Evolutionary conservation across 1,140 invertebrate species (phyloP).

Genomic region (Pogonognathellus flavescens): DNA sequence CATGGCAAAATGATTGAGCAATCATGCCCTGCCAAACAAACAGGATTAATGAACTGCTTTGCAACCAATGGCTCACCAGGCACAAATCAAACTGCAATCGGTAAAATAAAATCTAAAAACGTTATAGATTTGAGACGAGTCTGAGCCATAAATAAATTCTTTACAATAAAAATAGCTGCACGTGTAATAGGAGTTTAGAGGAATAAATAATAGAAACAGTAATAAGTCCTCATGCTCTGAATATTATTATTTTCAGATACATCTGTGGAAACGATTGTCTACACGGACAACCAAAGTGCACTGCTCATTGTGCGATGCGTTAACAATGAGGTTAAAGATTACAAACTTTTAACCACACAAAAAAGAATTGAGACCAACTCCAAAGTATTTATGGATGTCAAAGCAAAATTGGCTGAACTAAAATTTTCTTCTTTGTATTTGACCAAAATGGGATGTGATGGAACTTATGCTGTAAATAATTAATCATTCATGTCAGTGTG

Average conservation of each 20-base stretch:
- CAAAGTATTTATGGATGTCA: not conserved
- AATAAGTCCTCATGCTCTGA: too few species aligned
- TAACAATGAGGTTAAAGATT: conserved; percentile 25
- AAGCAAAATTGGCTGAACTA: conserved; percentile 10
- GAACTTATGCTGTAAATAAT: not conserved
- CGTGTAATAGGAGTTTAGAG: too few species aligned
- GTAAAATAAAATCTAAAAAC: conserved; percentile 35
- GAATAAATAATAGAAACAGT: too few species aligned
- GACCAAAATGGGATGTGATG: conserved; percentile 24
- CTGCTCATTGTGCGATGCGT: conserved; percentile 30
- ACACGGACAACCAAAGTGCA: conserved; percentile 34
- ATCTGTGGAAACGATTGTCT: conserved; percentile 3
- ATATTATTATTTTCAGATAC: conserved; percentile 19
- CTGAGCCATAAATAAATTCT: too few species aligned
- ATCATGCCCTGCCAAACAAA: conserved; percentile 37
- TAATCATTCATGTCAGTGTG: not conserved
- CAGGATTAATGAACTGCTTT: conserved; percentile 36
- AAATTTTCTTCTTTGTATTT: conserved; percentile 33
- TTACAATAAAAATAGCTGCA: too few species aligned
- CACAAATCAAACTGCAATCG: conserved; percentile 21
- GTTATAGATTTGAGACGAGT: too few species aligned
- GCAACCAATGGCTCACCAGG: conserved; percentile 7
- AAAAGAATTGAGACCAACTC: not conserved
- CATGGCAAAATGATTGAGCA: conserved; percentile 33
- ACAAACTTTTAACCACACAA: conserved; percentile 4